Evolutionary conservation across 2,888 invertebrate species (phyloP).

Genomic region (Homarus gammarus): DNA sequence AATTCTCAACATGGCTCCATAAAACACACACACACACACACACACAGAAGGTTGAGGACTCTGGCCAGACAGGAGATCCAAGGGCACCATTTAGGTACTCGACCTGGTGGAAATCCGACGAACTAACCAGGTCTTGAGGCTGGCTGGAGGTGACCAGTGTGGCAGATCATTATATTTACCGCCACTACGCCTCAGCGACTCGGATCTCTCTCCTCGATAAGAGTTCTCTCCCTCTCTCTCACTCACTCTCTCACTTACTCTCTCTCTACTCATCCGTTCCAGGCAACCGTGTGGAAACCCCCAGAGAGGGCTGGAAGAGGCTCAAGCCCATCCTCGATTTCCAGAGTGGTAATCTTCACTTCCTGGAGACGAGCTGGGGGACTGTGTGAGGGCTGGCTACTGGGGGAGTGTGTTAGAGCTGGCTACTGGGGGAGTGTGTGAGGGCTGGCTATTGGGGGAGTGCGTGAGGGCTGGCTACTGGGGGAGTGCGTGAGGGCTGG

Average conservation of each 20-base stretch:
- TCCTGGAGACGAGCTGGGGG: constrained; percentile 9
- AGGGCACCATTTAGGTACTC: too few species aligned
- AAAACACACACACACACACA: too few species aligned
- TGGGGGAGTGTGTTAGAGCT: neutral
- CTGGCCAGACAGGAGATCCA: too few species aligned
- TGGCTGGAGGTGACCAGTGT: too few species aligned
- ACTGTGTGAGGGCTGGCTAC: neutral
- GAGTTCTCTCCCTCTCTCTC: constrained; percentile 25
- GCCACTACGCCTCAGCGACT: too few species aligned
- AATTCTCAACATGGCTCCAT: too few species aligned
- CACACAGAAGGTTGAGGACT: too few species aligned
- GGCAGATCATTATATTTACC: too few species aligned
- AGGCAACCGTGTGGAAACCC: constrained; percentile 4
- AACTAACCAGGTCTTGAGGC: too few species aligned
- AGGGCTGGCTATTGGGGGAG: neutral
- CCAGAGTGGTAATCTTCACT: constrained; percentile 31
- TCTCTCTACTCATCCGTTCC: constrained; percentile 21
- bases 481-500: too few species aligned
- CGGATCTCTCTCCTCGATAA: too few species aligned
- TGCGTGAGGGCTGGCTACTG: neutral
- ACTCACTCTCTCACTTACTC: neutral
- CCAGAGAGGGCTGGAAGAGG: constrained; percentile 22
- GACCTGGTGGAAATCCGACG: too few species aligned
- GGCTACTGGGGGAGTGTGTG: neutral
- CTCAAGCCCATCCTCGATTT: constrained; percentile 39